Percentiles rank a stretch among this genome's conserved stretches.
These are phyloP conservation scores for Dyspetes luteomarginatus DNA, from an alignment of 2,888 invertebrate species.

Conservation along the genomic window DNA sequence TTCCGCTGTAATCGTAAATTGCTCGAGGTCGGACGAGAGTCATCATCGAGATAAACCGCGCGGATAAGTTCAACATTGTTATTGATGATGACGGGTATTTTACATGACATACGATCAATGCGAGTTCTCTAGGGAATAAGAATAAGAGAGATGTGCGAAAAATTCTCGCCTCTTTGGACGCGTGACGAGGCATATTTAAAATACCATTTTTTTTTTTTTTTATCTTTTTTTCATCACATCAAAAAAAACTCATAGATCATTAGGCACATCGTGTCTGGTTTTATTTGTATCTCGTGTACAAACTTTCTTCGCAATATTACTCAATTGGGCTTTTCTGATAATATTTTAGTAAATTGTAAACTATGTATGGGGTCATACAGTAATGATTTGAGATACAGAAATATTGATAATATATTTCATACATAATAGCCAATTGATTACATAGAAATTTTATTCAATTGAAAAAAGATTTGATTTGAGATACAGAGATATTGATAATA, in stretches of 20 bases:
- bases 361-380: too few species aligned
- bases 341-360: too few species aligned
- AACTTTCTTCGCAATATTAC: background rate
- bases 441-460: too few species aligned
- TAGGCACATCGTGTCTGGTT: background rate
- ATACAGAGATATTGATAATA: too few species aligned
- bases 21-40: background rate
- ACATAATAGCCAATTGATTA: too few species aligned
- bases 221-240: background rate
- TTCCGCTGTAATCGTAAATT: too few species aligned
- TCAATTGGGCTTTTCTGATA: too few species aligned
- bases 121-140: background rate
- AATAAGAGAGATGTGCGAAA: background rate
- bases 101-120: background rate
- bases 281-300: background rate
- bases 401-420: too few species aligned
- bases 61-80: background rate
- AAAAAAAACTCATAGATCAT: background rate
- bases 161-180: too few species aligned
- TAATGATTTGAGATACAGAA: too few species aligned
- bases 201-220: background rate
- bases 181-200: background rate
- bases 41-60: slow-evolving; percentile 1
- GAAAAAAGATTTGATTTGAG: too few species aligned
- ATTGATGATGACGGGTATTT: background rate